Evolutionary conservation across 2,888 invertebrate genomes (phyloP), one percentile per base, ranked within the genome.

Genomic region (Apotomis turbidana): DNA sequence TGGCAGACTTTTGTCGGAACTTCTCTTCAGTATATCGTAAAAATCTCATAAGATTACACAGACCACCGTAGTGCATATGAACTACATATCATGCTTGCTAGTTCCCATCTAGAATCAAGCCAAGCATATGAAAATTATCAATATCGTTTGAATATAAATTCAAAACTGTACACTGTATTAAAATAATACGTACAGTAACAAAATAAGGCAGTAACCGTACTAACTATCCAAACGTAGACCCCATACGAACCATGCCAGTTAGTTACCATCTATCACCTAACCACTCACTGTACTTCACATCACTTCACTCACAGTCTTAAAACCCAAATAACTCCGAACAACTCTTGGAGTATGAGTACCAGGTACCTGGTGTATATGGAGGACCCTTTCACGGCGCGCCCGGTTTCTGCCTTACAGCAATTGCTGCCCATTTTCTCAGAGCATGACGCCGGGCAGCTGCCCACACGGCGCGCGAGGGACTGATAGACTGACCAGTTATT

Each of bases 331-430:
- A 90, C 87, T 78, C 81, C 82, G 83, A 78, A 80, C 75, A 78
- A 82, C 85, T 91, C 90, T 83, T 88, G 88, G 51, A 83, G 85
- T 79, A 88, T 75, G 82, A 85, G 77, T 81, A 91, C 84, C 83
- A 90, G 87, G 85, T 93, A 94, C 93, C 93, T 93, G 90, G 84
- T 88, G 90, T 93, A 94, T 79, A 90, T 90, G 68, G 94, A 94
- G 68, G 94, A 92, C 79, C 85, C 85, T 80, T 90, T 87, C 81
- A 90, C 80, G 70, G 91, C 90, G 78, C 89, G 85, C 79, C 88
- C 88, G 78, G 93, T 90, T 84, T 94, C 94, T 84, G 94, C 94
- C 84, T 94, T 94, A 87, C 94, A 94, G 89, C 94, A 94, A 85
- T 94, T 94, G 87, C 94, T 94, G 84, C 94, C 94, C 94, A 94